Percentiles rank a stretch among this genome's conserved stretches.
phyloP scores from a whole-genome alignment of 1,140 invertebrate species.

The Nomia melanderi region DNA sequence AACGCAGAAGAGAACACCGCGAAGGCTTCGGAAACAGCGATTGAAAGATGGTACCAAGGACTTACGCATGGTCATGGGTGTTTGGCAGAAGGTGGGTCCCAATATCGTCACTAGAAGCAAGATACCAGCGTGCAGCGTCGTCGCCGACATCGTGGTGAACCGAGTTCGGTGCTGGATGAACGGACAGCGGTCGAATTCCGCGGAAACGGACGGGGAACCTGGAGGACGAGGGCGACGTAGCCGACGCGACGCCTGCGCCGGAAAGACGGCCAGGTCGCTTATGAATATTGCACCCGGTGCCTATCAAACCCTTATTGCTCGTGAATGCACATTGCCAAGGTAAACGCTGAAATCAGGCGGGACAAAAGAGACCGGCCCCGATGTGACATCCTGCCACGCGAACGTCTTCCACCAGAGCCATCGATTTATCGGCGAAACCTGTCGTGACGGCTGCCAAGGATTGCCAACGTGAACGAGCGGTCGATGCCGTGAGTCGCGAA shows the following conservation, averaged over 20 bases:
- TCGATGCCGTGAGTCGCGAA: background rate
- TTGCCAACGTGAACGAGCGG: slow-evolving; percentile 16
- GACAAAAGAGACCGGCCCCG: slow-evolving; percentile 11
- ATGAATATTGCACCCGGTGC: slow-evolving; percentile 73
- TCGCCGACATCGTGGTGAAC: slow-evolving; percentile 58
- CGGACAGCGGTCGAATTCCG: slow-evolving; percentile 43
- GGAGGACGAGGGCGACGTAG: slow-evolving; percentile 58
- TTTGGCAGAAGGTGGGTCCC: slow-evolving; percentile 62
- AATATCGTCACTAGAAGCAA: slow-evolving; percentile 51
- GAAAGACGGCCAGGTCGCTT: slow-evolving; percentile 37
- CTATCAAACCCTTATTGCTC: slow-evolving; percentile 69
- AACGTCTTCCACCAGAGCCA: slow-evolving; percentile 26
- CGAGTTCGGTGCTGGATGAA: slow-evolving; percentile 18
- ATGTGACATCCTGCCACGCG: slow-evolving; percentile 22
- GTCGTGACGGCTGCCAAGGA: slow-evolving; percentile 8
- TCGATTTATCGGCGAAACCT: slow-evolving; percentile 54
- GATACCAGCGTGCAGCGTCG: slow-evolving; percentile 27
- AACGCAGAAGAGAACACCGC: too few relatives aligned
- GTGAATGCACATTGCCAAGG: background rate
- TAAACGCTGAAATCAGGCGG: background rate
- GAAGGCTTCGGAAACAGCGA: background rate
- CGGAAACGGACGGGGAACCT: slow-evolving; percentile 31
- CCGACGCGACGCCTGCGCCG: slow-evolving; percentile 26
- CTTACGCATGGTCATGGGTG: slow-evolving; percentile 71
- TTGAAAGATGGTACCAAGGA: background rate